Evolutionary conservation across 2,113 vertebrate genomes (phyloP), one percentile per base, ranked within the genome.

Genomic region (Mugil cephalus): DNA sequence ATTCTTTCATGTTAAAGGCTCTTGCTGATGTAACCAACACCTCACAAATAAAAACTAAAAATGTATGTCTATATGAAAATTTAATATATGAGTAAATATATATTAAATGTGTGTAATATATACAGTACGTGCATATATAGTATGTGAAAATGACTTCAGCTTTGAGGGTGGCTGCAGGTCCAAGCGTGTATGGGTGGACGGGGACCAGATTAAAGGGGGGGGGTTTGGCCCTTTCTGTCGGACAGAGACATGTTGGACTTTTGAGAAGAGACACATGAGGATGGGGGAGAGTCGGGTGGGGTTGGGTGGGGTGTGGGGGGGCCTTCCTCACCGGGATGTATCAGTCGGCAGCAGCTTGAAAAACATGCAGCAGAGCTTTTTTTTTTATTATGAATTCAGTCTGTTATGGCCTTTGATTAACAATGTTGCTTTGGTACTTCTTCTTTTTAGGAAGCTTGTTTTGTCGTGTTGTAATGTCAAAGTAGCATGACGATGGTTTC

Each of bases 41-140:
- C 89, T 91, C 87, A 89, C 84, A 77, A 85, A 79, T 69, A 77
- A 85, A n/a, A 89, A 85, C 83, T 66, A 88, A 88, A 75, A 86
- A 82, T 85, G 71, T 90, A 85, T 91, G 84, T 93, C 88, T 93
- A 89, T 92, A 89, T 89, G 78, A 89, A 88, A 92, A 90, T 92
- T 93, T 94, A 93, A 94, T 94, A 93, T 94, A 94, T 93, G 79
- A 88, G 84, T 91, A 88, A 90, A 89, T 90, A 74, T 92, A 93
- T 93, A 92, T 88, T 91, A 91, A 92, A 92, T 91, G 85, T 93
- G 88, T 93, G 84, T 93, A 92, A 93, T 93, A 93, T 94, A 94
- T 92, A 86, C 86, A 85, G 76, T 88, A 89, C 81, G 88, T 91
- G 80, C 87, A 86, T 92, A 86, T 88, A 79, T 70, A 69, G 80